A percentile compares a stretch with the other conserved stretches of the same genome.
phyloP scores from a whole-genome alignment of 2,797 vertebrate species.

The Miichthys miiuy region DNA sequence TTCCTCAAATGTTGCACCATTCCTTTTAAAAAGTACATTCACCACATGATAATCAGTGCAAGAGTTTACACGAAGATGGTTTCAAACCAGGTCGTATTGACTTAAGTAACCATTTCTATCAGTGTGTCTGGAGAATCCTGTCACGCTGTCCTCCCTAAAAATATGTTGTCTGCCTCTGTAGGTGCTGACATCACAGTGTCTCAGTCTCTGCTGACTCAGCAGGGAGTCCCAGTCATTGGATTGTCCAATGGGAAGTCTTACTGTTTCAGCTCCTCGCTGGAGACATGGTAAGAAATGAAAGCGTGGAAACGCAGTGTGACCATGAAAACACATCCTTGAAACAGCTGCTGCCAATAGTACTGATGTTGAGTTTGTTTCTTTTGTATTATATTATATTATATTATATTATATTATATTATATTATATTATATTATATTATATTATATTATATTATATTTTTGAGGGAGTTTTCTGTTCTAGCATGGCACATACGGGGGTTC shows the following conservation, averaged over 20 bases:
- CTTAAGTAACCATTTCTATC: not conserved
- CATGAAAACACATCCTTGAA: not conserved
- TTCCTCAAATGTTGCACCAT: not conserved
- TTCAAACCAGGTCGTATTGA: not conserved
- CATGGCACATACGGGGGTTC: too few relatives aligned
- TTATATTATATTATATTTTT: too few relatives aligned
- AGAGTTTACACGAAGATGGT: not conserved
- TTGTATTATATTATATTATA: not conserved
- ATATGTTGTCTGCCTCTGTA: conserved; percentile 52
- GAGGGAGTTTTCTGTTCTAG: too few relatives aligned
- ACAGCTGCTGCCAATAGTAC: not conserved
- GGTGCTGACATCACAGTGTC: conserved; percentile 91
- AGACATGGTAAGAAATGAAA: conserved; percentile 90
- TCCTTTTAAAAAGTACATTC: not conserved
- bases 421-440: too few relatives aligned
- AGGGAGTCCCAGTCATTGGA: conserved; percentile 93
- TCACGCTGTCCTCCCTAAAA: rapidly evolving
- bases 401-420: not conserved
- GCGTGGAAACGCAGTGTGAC: not conserved
- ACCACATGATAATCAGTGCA: not conserved
- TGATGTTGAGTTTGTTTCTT: not conserved
- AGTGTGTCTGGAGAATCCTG: not conserved
- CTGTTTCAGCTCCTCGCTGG: conserved; percentile 93
- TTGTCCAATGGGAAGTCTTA: conserved; percentile 96
- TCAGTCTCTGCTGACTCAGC: conserved; percentile 95